These are phyloP conservation scores for Fistularia tabacaria DNA, from an alignment of 2,797 vertebrate genomes.

Conservation along the genomic window DNA sequence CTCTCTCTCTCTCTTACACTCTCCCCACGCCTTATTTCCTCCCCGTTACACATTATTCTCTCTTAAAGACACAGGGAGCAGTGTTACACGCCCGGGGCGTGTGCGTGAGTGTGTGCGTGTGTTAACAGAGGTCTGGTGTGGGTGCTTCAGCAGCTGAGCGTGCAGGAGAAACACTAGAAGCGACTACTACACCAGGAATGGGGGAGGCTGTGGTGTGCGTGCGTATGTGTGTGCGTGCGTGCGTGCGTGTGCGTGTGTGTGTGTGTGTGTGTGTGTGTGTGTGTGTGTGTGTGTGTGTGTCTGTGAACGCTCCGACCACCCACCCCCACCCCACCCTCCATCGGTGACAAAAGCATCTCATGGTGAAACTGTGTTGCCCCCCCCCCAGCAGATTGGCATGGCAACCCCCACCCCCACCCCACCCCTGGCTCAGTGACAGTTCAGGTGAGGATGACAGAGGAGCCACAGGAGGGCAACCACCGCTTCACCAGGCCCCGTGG, in stretches of 20 bases:
- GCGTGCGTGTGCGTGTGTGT: conserved; percentile 21
- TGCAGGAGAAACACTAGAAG: conserved; percentile 33
- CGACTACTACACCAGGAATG: conserved; percentile 44
- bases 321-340: conserved; percentile 7
- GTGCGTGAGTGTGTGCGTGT: conserved; percentile 39
- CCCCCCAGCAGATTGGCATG: conserved; percentile 45
- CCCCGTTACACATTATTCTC: conserved; percentile 53
- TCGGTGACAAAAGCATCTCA: conserved; percentile 53
- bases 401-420: conserved; percentile 26
- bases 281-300: conserved; percentile 17
- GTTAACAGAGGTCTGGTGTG: conserved; percentile 39
- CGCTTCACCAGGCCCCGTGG: conserved; percentile 25
- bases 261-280: conserved; percentile 21
- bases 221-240: too few relatives aligned
- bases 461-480: conserved; percentile 33
- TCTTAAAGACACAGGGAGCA: conserved; percentile 80
- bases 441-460: conserved; percentile 40
- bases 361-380: conserved; percentile 48
- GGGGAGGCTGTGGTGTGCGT: conserved; percentile 20
- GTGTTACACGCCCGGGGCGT: conserved; percentile 58
- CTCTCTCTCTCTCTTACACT: conserved; percentile 45
- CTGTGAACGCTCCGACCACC: conserved; percentile 42
- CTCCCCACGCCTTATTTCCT: conserved; percentile 62
- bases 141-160: conserved; percentile 42
- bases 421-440: conserved; percentile 8